These are phyloP conservation scores for Hoplodrina blanda DNA, from an alignment of 2,888 invertebrate genomes.

Conservation along the genomic window DNA sequence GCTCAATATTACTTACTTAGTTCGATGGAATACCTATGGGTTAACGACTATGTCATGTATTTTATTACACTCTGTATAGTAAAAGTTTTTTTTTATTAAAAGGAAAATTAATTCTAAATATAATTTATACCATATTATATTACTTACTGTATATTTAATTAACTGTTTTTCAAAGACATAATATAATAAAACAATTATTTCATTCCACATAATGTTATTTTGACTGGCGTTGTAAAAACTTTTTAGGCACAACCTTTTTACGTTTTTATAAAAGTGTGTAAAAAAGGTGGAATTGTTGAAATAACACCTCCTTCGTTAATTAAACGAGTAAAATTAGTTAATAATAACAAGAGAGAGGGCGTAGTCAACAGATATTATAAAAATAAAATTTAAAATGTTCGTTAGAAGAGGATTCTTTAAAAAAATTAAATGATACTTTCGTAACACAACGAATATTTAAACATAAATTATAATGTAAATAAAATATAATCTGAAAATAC, in stretches of 20 bases:
- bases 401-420: not conserved
- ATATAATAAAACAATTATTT: constrained; percentile 10
- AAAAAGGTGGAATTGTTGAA: constrained; percentile 42
- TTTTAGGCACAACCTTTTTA: constrained; percentile 27
- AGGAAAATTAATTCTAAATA: no score
- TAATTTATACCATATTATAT: no score
- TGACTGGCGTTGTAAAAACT: constrained; percentile 18
- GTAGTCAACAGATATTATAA: not conserved
- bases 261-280: constrained; percentile 9
- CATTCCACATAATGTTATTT: not conserved
- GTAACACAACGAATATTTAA: not conserved
- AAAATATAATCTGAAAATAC: no score
- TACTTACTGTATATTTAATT: no score
- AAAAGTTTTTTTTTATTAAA: no score
- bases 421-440: not conserved
- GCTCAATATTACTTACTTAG: no score
- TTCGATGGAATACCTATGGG: no score
- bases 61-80: no score
- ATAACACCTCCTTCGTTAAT: constrained; percentile 37
- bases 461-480: no score
- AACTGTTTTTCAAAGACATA: not conserved
- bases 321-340: constrained; percentile 29
- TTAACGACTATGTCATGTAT: no score
- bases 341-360: constrained; percentile 15
- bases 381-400: not conserved